Conservation (phyloP, 2,888 invertebrate genomes). For the Ferrisia virgata region DNA sequence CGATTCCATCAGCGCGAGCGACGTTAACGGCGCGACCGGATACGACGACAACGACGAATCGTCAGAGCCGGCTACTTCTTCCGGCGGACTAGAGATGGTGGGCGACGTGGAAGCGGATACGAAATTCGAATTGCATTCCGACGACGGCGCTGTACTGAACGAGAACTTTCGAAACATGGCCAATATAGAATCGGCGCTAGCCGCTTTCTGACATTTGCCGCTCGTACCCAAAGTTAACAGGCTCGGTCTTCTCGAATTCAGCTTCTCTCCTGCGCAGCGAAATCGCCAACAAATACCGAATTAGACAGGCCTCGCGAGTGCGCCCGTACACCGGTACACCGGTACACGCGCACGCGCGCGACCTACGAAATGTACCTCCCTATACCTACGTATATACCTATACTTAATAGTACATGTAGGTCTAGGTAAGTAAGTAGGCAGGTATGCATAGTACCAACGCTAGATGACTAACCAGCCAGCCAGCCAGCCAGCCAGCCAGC, state of each 20-base stretch:
- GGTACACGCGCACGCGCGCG: no score
- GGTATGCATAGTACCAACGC: no score
- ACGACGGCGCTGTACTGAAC: constrained; percentile 43
- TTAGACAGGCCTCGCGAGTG: no score
- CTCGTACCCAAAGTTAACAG: constrained; percentile 39
- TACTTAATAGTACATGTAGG: no score
- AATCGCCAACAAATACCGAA: not conserved
- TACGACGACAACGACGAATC: constrained; percentile 52
- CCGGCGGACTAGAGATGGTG: constrained; percentile 64
- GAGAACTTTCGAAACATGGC: constrained; percentile 76
- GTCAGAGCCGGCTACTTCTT: constrained; percentile 67
- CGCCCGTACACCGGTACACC: no score
- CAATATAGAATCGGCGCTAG: constrained; percentile 73
- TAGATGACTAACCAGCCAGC: no score
- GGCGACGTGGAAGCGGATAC: constrained; percentile 69
- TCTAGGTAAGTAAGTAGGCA: no score
- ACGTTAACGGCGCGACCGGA: constrained; percentile 58
- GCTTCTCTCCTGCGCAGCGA: constrained; percentile 34
- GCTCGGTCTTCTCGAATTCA: constrained; percentile 41
- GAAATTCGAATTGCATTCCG: constrained; percentile 59
- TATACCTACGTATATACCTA: no score
- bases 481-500: no score
- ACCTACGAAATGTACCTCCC: no score
- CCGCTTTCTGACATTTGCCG: constrained; percentile 50
- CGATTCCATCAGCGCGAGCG: constrained; percentile 62